Evolutionary conservation across 2,888 invertebrate species (phyloP).

Genomic region (Aethes cnicana): DNA sequence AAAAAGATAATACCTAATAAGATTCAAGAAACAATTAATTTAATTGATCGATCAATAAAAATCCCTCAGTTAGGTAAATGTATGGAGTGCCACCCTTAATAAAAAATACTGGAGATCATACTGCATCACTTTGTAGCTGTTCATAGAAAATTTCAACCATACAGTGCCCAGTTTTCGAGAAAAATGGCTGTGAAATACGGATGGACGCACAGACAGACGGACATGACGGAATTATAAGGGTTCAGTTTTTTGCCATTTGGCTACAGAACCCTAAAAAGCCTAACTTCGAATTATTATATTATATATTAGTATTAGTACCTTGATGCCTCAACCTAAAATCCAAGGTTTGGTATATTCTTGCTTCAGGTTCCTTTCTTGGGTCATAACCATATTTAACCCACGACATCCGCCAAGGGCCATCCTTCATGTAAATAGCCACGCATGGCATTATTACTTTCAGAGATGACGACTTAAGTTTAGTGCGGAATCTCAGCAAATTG

Average conservation of each 20-base stretch:
- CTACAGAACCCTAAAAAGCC: background rate
- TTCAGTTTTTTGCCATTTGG: background rate
- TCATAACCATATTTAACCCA: slow-evolving; percentile 97
- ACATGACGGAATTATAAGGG: background rate
- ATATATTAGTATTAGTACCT: slow-evolving; percentile 63
- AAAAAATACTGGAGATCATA: too few species aligned
- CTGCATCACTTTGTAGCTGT: too few species aligned
- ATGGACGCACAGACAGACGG: too few species aligned
- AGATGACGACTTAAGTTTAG: slow-evolving; percentile 83
- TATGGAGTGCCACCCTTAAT: too few species aligned
- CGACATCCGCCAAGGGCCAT: slow-evolving; percentile 95
- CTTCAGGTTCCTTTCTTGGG: slow-evolving; percentile 89
- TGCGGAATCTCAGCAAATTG: slow-evolving; percentile 86
- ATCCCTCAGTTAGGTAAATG: too few species aligned
- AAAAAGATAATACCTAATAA: too few species aligned
- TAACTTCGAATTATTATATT: too few species aligned
- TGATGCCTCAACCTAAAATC: slow-evolving; percentile 89
- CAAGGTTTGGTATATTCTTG: slow-evolving; percentile 93
- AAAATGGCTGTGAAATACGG: too few species aligned
- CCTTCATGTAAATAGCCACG: slow-evolving; percentile 91
- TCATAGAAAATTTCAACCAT: too few species aligned
- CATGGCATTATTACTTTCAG: slow-evolving; percentile 91
- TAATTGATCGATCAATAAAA: too few species aligned
- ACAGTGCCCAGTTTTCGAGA: too few species aligned
- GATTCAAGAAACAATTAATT: too few species aligned